phyloP scores from a whole-genome alignment of 2,797 vertebrate species.

The Lindbergichthys nudifrons region DNA sequence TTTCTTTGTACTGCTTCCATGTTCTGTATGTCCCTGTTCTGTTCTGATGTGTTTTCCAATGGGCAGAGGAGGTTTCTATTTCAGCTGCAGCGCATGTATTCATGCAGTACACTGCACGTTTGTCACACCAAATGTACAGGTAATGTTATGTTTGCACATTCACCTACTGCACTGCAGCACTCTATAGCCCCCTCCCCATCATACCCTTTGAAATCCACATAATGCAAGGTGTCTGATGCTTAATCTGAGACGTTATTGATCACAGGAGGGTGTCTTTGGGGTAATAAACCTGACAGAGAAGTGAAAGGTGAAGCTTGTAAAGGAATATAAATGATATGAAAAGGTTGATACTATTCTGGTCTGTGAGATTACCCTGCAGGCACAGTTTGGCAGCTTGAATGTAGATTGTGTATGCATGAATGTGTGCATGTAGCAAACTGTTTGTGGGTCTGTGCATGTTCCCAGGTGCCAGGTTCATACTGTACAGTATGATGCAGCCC shows the following conservation, averaged over 20 bases:
- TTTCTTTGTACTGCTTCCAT: neutral
- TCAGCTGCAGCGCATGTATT: neutral
- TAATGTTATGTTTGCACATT: slow-evolving; percentile 9
- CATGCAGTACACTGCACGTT: neutral
- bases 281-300: no score
- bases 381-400: slow-evolving; percentile 14
- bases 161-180: slow-evolving; percentile 44
- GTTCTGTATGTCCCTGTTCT: neutral
- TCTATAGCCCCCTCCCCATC: slow-evolving; percentile 6
- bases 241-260: neutral
- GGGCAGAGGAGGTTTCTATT: neutral
- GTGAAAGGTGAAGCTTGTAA: no score
- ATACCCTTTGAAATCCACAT: slow-evolving; percentile 12
- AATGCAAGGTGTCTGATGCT: neutral
- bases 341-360: slow-evolving; percentile 29
- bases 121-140: slow-evolving; percentile 1
- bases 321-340: neutral
- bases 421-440: slow-evolving; percentile 3
- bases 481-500: slow-evolving; percentile 54
- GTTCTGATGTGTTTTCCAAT: neutral
- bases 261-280: no score
- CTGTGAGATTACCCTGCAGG: slow-evolving; percentile 35
- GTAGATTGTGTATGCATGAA: neutral
- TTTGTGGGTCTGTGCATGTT: slow-evolving; percentile 24
- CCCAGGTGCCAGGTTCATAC: slow-evolving; percentile 45